Evolutionary conservation across 2,888 invertebrate species (phyloP), one percentile per base, ranked within the genome.

Genomic region (Chrysolina haemoptera): DNA sequence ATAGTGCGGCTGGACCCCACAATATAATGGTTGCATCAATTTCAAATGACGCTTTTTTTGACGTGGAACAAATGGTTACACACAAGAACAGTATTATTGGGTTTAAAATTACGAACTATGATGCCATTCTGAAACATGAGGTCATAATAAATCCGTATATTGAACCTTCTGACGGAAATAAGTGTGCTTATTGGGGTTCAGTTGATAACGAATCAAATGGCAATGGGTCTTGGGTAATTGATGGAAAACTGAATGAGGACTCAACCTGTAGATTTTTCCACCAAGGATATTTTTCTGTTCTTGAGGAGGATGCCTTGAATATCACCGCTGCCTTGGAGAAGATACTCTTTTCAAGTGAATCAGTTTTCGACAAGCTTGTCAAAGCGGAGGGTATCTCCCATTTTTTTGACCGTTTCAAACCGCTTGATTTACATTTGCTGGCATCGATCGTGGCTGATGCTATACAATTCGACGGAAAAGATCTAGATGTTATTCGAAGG

Each of bases 351-450:
- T 53, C 69, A 1, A 59, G 65, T 20, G 62, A 48, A 12, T 62
- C 68, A 20, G 67, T 43, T 27, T 8, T 68, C 16, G 74, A 71
- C 40, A 75, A 70, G 14, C 27, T 79, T 12, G 50, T 75, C 40
- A 69, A 62, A 62, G 40, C 75, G 5, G 62, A 72, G 22, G 63
- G 72, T n/a, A 55, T 79, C 8, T 73, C 79, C 1, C 59, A 72
- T 41, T 71, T 70, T n/a, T 79, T 71, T 41, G 53, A 64, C 3
- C 14, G 50, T 3, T 76, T 79, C 70, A 11, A 65, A 62, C 22
- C 78, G 6, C 14, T 73, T 8, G 80, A 80, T 62, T 64, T 80
- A 9, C 55, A 46, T 10, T 41, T 76, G 14, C 22, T 77, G 9
- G 68, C 69, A 14, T 2, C 63, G 9, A 72, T 74, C 71, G 67